Evolutionary conservation across 2,888 invertebrate genomes (phyloP).

Genomic region (Aphidius colemani): DNA sequence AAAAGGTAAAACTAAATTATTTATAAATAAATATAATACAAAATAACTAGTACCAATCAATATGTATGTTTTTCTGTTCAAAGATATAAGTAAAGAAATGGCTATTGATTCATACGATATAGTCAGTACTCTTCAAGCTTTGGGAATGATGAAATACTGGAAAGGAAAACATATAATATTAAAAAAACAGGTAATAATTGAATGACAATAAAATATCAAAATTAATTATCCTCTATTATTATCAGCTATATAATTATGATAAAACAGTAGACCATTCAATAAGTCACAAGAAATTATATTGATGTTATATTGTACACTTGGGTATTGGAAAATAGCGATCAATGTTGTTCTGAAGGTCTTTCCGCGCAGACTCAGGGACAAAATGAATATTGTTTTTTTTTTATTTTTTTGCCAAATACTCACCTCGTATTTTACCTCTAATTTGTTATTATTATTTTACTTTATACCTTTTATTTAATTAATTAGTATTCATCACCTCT

Average conservation of each 20-base stretch:
- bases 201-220: constrained; percentile 3
- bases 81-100: constrained; percentile 82
- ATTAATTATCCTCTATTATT: constrained; percentile 4
- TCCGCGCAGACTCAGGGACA: constrained; percentile 17
- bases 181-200: constrained; percentile 78
- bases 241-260: not conserved
- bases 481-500: no score
- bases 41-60: not conserved
- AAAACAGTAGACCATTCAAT: constrained; percentile 13
- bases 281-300: constrained; percentile 4
- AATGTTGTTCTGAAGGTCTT: constrained; percentile 14
- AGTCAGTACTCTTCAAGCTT: constrained; percentile 92
- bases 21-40: not conserved
- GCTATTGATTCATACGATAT: constrained; percentile 97
- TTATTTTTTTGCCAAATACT: not conserved
- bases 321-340: constrained; percentile 30
- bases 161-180: constrained; percentile 97
- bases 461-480: no score
- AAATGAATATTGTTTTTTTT: constrained; percentile 3
- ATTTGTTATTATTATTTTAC: no score
- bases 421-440: no score
- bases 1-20: constrained; percentile 67
- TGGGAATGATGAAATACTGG: constrained; percentile 99
- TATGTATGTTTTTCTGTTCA: constrained; percentile 32
- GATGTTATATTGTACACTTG: constrained; percentile 9